These are phyloP conservation scores for Menura novaehollandiae DNA, from an alignment of 2,113 vertebrate species.

Conservation along the genomic window DNA sequence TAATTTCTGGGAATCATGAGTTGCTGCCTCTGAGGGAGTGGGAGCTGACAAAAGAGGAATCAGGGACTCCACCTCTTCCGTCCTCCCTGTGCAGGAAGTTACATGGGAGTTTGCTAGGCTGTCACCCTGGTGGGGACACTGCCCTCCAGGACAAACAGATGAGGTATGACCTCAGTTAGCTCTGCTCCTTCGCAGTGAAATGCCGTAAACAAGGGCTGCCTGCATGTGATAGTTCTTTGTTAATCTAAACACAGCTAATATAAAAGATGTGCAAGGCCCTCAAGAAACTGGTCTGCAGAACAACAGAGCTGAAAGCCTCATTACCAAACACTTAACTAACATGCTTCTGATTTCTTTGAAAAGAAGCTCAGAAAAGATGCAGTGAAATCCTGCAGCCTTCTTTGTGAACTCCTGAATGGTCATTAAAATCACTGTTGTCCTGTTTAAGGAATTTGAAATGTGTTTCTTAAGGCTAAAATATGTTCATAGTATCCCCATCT, in stretches of 20 bases:
- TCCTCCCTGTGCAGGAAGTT: not conserved
- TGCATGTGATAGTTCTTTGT: not conserved
- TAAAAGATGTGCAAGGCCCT: not conserved
- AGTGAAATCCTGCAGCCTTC: not conserved
- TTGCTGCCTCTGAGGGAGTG: not conserved
- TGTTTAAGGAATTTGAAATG: not conserved
- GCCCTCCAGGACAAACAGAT: constrained; percentile 16
- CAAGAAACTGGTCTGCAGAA: not conserved
- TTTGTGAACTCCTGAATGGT: not conserved
- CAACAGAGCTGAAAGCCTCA: not conserved
- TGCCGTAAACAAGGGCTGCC: not conserved
- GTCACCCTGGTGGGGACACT: not conserved
- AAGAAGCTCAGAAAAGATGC: not conserved
- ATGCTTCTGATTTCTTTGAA: not conserved
- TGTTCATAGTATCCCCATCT: not conserved
- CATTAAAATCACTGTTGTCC: not conserved
- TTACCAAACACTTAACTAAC: not conserved
- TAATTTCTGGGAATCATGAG: not conserved
- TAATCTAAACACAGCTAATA: constrained; percentile 18
- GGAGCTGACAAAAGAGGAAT: not conserved
- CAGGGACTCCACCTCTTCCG: not conserved
- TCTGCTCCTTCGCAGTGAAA: not conserved
- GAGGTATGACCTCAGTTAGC: not conserved
- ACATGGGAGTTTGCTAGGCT: not conserved
- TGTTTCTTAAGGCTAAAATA: not conserved